phyloP scores from a whole-genome alignment of 2,113 vertebrate species.

The Heliornis fulica region DNA sequence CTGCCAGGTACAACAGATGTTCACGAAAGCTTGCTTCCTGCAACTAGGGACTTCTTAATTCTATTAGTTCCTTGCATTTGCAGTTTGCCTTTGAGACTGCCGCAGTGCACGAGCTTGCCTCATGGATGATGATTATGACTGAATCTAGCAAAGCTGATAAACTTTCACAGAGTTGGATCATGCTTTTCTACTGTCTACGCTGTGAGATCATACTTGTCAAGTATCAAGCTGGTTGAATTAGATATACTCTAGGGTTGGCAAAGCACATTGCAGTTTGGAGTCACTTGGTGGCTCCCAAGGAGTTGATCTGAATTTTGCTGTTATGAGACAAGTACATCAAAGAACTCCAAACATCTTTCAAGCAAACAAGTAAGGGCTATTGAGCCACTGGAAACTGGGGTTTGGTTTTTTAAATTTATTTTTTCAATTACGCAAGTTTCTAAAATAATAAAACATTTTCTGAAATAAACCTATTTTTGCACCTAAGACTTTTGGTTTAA shows the following conservation, averaged over 20 bases:
- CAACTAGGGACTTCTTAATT: not conserved
- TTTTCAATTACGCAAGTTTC: not conserved
- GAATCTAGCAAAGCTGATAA: not conserved
- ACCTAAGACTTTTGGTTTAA: not conserved
- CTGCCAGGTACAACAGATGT: not conserved
- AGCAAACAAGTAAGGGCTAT: not conserved
- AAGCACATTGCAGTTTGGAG: not conserved
- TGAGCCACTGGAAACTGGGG: not conserved
- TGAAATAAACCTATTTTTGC: not conserved
- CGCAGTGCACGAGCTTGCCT: not conserved
- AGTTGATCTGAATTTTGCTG: not conserved
- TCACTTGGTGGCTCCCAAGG: not conserved
- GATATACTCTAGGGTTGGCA: not conserved
- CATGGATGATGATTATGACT: not conserved
- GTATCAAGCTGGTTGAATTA: not conserved
- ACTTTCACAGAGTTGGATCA: not conserved
- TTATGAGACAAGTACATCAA: not conserved
- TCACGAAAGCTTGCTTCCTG: not conserved
- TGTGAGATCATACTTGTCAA: not conserved
- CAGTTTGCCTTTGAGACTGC: not conserved
- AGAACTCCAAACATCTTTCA: not conserved
- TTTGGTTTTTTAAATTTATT: not conserved
- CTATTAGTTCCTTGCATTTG: not conserved
- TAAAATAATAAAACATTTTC: not conserved
- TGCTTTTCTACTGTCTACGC: not conserved